Evolutionary conservation across 2,888 invertebrate genomes (phyloP), one percentile per base, ranked within the genome.

Genomic region (Syrphus vitripennis): DNA sequence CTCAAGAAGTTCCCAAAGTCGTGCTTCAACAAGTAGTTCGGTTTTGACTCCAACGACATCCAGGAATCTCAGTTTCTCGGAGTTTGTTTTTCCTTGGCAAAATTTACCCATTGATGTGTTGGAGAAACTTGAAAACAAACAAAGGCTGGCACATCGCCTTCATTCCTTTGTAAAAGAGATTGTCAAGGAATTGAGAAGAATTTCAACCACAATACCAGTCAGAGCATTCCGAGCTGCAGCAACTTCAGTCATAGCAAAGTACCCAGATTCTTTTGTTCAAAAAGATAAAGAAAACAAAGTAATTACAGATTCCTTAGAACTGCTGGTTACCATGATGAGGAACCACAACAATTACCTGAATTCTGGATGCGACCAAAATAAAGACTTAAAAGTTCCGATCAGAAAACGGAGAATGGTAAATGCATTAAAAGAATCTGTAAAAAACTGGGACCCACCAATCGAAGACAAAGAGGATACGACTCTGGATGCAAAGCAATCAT

Each of bases 301-400:
- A 5, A 7, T 59, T 21, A 37, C 21, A n/a, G 37, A 59, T 24
- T 59, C 21, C 14, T 37, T 29, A n/a, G 37, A 59, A 37, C 34
- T 59, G 0, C 19, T 59, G 3, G n/a, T 59, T 0, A 59, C 59
- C 14, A 59, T 59, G 59, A 59, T 61, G 37, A 59, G 59, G 24
- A 59, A 37, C 24, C 59, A 59, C 24, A 59, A 59, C 21, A 59
- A 59, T 3, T 59, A 59, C 37, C 59, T 59, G 6, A 59, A 59
- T 14, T 59, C 59, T 21, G 37, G 21, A 14, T 34, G 37, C 3
- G 21, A 7, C 4, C 6, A 21, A 19, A 59, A 21, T 21, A 37
- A 21, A 1, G 21, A 5, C 14, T 14, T 37, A 14, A 59, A 3
- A 37, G 37, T 59, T 59, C 59, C 59, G 12, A 59, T 59, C 6